A percentile compares a stretch with the other conserved stretches of the same genome.
Evolutionary conservation across 53 echinoderm and acorn worm genomes (phyloP).

Genomic region (Holothuria scabra): DNA sequence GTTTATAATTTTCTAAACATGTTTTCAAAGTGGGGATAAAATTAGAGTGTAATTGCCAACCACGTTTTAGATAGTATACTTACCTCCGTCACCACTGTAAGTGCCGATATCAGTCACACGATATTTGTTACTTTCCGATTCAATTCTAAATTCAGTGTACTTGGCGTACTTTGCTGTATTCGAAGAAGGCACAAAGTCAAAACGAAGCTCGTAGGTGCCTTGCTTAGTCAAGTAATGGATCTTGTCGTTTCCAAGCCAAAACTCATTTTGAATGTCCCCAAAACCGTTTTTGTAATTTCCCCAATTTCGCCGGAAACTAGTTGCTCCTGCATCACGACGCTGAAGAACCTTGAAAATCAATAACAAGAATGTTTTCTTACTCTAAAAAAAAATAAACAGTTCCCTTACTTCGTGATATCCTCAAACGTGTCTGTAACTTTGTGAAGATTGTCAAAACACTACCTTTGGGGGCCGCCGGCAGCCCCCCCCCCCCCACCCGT

Average conservation of each 20-base stretch:
- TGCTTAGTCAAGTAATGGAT: conserved; percentile 11
- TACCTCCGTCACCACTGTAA: conserved; percentile 11
- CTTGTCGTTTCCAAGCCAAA: conserved; percentile 33
- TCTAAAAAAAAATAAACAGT: no score
- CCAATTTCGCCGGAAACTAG: background rate
- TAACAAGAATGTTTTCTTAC: no score
- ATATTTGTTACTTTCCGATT: conserved; percentile 6
- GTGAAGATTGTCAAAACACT: no score
- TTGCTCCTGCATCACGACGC: background rate
- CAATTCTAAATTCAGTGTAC: conserved; percentile 2
- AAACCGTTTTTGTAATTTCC: background rate
- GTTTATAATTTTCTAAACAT: no score
- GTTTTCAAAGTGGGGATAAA: no score
- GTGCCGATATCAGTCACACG: background rate
- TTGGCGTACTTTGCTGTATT: background rate
- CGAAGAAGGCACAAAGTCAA: background rate
- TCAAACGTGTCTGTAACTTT: no score
- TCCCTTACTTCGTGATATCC: no score
- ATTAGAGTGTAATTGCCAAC: no score
- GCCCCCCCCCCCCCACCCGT: no score
- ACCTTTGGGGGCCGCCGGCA: no score
- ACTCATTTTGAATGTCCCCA: background rate
- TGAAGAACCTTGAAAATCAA: background rate
- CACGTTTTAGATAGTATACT: background rate
- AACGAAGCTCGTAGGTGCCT: background rate